These are phyloP conservation scores for Synanthedon vespiformis DNA, from an alignment of 2,888 invertebrate species.

Conservation along the genomic window DNA sequence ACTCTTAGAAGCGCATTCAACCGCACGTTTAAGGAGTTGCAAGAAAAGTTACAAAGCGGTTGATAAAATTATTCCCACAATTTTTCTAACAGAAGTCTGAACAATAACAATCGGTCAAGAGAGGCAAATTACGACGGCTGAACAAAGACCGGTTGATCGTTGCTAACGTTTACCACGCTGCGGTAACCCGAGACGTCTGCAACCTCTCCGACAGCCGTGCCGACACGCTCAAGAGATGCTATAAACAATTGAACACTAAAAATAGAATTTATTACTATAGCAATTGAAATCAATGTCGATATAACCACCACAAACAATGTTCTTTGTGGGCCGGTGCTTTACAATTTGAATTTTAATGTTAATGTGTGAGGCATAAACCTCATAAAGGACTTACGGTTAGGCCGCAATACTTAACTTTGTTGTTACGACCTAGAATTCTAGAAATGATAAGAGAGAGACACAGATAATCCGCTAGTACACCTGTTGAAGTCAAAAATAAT, in stretches of 20 bases:
- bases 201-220: constrained; percentile 31
- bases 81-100: neutral
- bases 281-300: constrained; percentile 59
- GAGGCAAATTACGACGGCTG: constrained; percentile 6
- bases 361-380: constrained; percentile 21
- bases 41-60: neutral
- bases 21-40: neutral
- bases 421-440: constrained; percentile 5
- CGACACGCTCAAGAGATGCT: constrained; percentile 43
- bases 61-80: neutral
- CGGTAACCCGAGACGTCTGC: constrained; percentile 40
- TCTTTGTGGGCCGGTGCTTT: constrained; percentile 27
- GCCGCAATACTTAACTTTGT: constrained; percentile 21
- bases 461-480: too few relatives aligned
- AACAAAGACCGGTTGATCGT: constrained; percentile 40
- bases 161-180: constrained; percentile 32
- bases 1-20: neutral
- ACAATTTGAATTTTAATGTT: constrained; percentile 30
- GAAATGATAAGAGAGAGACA: too few relatives aligned
- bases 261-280: constrained; percentile 56
- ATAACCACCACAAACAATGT: constrained; percentile 32
- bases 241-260: constrained; percentile 49
- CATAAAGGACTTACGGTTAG: constrained; percentile 34
- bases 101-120: constrained; percentile 14
- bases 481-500: too few relatives aligned